Conservation (phyloP, 2,797 vertebrate species). For the Syngnathus acus region DNA sequence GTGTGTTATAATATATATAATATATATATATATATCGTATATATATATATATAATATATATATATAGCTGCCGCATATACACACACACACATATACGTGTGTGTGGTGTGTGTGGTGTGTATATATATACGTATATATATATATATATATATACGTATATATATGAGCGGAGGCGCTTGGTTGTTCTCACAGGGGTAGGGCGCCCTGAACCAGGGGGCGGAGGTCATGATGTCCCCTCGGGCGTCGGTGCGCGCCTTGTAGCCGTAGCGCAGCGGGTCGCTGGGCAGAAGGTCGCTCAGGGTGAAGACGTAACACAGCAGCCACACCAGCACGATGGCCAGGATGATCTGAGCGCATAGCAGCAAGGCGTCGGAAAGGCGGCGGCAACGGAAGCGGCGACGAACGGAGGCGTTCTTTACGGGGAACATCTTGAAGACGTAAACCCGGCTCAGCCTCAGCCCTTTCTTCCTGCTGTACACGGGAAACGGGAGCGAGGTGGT, state of each 20-base stretch:
- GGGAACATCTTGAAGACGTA: conserved; percentile 98
- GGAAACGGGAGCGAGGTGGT: conserved; percentile 74
- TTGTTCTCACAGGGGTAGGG: conserved; percentile 87
- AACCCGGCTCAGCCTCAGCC: conserved; percentile 70
- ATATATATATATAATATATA: too few relatives aligned
- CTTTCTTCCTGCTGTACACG: conserved; percentile 71
- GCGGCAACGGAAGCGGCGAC: neutral
- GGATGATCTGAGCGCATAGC: conserved; percentile 69
- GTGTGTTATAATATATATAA: too few relatives aligned
- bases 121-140: too few relatives aligned
- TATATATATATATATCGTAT: too few relatives aligned
- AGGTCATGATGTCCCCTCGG: conserved; percentile 83
- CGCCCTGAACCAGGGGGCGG: conserved; percentile 90
- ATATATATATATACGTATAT: too few relatives aligned
- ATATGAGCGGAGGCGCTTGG: too few relatives aligned
- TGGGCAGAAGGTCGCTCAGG: conserved; percentile 73
- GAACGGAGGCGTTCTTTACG: conserved; percentile 51
- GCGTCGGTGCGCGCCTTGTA: conserved; percentile 88
- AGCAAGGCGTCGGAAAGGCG: neutral
- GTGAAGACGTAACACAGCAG: conserved; percentile 87
- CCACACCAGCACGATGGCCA: conserved; percentile 89
- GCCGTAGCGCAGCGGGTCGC: conserved; percentile 71
- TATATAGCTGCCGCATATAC: too few relatives aligned
- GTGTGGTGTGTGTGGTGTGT: too few relatives aligned
- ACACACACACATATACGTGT: too few relatives aligned